phyloP scores from a whole-genome alignment of 2,113 vertebrate genomes.

The Sinocyclocheilus grahami region DNA sequence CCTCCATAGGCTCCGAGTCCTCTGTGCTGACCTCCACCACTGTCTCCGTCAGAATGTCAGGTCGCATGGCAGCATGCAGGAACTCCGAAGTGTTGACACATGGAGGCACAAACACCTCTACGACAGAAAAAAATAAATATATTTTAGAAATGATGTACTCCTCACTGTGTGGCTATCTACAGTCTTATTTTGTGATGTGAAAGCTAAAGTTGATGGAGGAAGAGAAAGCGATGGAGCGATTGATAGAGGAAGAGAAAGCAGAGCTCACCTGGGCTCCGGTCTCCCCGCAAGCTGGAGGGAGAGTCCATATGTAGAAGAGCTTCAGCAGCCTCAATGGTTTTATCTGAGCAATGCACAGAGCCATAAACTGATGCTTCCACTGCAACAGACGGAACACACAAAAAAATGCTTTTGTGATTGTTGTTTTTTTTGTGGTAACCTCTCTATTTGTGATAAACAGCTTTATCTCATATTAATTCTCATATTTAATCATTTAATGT shows the following conservation, averaged over 20 bases:
- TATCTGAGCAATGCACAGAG: slow-evolving; percentile 87
- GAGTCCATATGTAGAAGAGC: slow-evolving; percentile 98
- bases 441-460: no score
- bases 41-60: slow-evolving; percentile 91
- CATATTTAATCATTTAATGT: no score
- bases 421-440: no score
- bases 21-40: slow-evolving; percentile 89
- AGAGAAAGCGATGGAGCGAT: background rate
- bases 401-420: no score
- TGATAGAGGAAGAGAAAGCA: background rate
- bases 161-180: background rate
- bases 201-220: background rate
- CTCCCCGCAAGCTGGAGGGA: slow-evolving; percentile 89
- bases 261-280: slow-evolving; percentile 78
- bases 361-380: slow-evolving; percentile 96
- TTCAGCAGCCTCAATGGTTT: slow-evolving; percentile 98
- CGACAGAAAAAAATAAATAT: background rate
- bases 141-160: background rate
- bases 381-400: slow-evolving; percentile 61
- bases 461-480: no score
- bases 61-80: slow-evolving; percentile 95
- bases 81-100: slow-evolving; percentile 88
- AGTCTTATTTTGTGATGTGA: background rate
- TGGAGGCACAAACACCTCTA: slow-evolving; percentile 87
- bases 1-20: slow-evolving; percentile 85